Evolutionary conservation across 1,140 invertebrate species (phyloP), one percentile per base, ranked within the genome.

Genomic region (Galendromus occidentalis): DNA sequence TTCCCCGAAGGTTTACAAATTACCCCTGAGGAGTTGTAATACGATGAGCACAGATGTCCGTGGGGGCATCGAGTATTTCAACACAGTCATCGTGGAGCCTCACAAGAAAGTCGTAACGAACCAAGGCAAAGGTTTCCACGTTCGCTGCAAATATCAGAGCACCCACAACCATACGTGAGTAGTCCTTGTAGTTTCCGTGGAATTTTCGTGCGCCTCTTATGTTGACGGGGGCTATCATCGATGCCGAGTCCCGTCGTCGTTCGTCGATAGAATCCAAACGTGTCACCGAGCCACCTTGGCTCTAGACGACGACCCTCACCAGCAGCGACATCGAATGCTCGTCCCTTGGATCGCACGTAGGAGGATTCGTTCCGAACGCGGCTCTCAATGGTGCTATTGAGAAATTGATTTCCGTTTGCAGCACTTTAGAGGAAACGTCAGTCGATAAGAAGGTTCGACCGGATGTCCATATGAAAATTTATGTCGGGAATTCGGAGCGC

Each of bases 11-110:
- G 51, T 59, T 22, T 92, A 92, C 78, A 83, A 80, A 64, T 77
- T 92, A 64, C 88, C 88, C 9, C 79, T 92, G 22, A 81, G 86
- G 67, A 86, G 86, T 29, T 92, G 88, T 78, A 92, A 91, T 74
- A 92, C 88, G 45, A 92, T 92, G 88, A 87, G 86, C 69, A 85
- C 82, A 66, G 86, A 88, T 75, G 77, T 87, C 80, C 84, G 87
- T 64, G 86, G 89, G 72, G 86, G 86, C 42, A 84, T 90, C 71
- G 88, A 91, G 74, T 92, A 89, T 76, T 88, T 84, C 77, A 92
- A 91, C 74, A 90, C 88, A 47, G 87, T 92, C 70, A 86, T 91
- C 65, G 84, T 92, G 42, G 86, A 90, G 74, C 88, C 88, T 20
- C 88, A 92, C 76, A 77, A 87, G 55, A 87, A 87, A 72, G 78